These are phyloP conservation scores for Lota lota DNA, from an alignment of 2,113 vertebrate species.

Conservation along the genomic window DNA sequence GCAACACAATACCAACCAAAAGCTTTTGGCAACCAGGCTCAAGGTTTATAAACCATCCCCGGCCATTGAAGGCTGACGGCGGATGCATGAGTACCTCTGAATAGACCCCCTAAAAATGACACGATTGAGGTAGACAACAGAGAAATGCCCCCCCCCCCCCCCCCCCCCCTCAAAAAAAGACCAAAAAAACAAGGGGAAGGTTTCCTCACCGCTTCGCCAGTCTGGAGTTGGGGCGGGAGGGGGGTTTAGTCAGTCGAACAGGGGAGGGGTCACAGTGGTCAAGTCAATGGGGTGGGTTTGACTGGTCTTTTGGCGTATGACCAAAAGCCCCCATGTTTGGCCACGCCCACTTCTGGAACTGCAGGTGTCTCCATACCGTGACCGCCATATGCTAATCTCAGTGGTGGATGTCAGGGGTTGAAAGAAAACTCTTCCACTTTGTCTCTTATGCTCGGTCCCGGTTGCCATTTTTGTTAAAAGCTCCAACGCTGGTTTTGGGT, in stretches of 20 bases:
- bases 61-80: conserved; percentile 85
- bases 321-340: conserved; percentile 42
- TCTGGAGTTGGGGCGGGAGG: conserved; percentile 78
- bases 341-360: conserved; percentile 32
- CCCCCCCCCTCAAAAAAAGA: too few relatives aligned
- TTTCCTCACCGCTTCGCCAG: conserved; percentile 60
- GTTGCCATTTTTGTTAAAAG: neutral
- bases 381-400: conserved; percentile 39
- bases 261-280: conserved; percentile 40
- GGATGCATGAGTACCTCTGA: conserved; percentile 95
- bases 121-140: conserved; percentile 94
- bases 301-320: conserved; percentile 41
- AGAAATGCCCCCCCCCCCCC: conserved; percentile 74
- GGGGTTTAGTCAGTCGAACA: conserved; percentile 49
- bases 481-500: neutral
- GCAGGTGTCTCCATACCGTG: conserved; percentile 49
- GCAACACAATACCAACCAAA: conserved; percentile 84
- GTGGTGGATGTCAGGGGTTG: conserved; percentile 23
- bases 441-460: neutral
- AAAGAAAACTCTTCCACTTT: conserved; percentile 11
- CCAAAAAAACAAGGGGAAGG: conserved; percentile 80
- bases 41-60: conserved; percentile 87
- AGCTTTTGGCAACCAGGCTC: conserved; percentile 83
- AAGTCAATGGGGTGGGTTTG: conserved; percentile 32
- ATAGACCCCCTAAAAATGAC: conserved; percentile 93